phyloP scores from a whole-genome alignment of 2,797 vertebrate species.

The Lerista edwardsae region DNA sequence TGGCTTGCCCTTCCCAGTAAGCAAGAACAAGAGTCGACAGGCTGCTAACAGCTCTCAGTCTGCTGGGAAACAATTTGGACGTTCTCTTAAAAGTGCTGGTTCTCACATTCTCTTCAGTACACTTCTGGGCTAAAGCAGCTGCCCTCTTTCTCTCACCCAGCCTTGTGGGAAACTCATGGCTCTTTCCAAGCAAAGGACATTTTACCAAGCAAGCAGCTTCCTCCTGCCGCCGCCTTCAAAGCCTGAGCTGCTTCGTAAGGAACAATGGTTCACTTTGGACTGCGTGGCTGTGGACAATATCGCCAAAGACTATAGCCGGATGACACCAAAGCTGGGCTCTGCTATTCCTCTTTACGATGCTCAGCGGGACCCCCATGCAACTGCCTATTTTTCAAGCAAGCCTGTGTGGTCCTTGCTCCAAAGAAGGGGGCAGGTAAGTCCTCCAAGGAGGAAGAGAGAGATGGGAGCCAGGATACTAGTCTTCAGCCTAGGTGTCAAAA shows the following conservation, averaged over 20 bases:
- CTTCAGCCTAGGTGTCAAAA: background rate
- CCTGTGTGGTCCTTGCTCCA: background rate
- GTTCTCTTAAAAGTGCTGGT: background rate
- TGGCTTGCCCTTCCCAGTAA: background rate
- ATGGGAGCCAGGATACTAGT: background rate
- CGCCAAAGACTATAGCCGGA: constrained; percentile 26
- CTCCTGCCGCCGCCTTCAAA: constrained; percentile 15
- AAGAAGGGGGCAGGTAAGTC: constrained; percentile 43
- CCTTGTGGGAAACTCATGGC: constrained; percentile 7
- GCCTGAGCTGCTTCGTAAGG: constrained; percentile 14
- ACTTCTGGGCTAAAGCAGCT: background rate
- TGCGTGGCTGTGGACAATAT: constrained; percentile 16
- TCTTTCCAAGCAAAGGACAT: background rate
- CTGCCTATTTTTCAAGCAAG: constrained; percentile 33
- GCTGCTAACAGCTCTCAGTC: background rate
- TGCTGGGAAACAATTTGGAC: background rate
- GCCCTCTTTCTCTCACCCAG: background rate
- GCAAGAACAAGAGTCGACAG: background rate
- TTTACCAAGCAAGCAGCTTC: constrained; percentile 8
- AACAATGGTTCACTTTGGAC: constrained; percentile 24
- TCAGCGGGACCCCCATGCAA: constrained; percentile 23
- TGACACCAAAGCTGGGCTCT: constrained; percentile 40
- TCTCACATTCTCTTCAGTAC: background rate
- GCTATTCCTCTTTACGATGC: constrained; percentile 48
- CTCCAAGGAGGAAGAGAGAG: background rate